Percentiles rank a stretch among this genome's conserved stretches.
Evolutionary conservation across 2,797 vertebrate species (phyloP).

Genomic region (Galagoides demidoff): DNA sequence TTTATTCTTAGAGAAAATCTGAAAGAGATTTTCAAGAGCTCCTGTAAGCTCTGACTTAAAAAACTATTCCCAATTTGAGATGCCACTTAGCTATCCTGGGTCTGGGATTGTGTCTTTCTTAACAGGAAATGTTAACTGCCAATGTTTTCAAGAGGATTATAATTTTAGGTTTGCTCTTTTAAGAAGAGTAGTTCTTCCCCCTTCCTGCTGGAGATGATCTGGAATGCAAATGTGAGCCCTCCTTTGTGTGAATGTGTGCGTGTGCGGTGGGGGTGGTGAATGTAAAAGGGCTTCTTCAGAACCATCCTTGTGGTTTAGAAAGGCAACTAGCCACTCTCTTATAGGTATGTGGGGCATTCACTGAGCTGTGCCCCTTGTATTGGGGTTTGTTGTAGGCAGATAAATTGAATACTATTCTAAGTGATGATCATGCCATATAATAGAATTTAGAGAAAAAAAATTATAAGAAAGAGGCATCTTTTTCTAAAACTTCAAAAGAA

Average conservation of each 20-base stretch:
- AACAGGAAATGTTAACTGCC: constrained; percentile 43
- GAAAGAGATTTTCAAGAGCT: constrained; percentile 14
- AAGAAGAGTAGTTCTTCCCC: neutral
- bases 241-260: neutral
- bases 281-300: neutral
- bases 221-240: neutral
- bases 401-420: constrained; percentile 10
- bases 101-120: constrained; percentile 12
- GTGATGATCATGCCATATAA: neutral
- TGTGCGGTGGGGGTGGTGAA: neutral
- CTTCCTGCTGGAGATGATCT: neutral
- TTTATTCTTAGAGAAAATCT: constrained; percentile 25
- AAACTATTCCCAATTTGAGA: constrained; percentile 15
- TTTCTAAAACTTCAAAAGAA: neutral
- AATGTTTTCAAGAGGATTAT: neutral
- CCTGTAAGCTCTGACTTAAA: constrained; percentile 40
- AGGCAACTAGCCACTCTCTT: neutral
- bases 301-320: neutral
- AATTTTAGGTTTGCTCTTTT: constrained; percentile 25
- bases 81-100: neutral
- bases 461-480: neutral
- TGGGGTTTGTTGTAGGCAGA: neutral
- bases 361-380: neutral
- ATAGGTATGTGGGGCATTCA: neutral
- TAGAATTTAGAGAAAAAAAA: neutral